Evolutionary conservation across 1,140 invertebrate genomes (phyloP), one percentile per base, ranked within the genome.

Genomic region (Eciton burchellii): DNA sequence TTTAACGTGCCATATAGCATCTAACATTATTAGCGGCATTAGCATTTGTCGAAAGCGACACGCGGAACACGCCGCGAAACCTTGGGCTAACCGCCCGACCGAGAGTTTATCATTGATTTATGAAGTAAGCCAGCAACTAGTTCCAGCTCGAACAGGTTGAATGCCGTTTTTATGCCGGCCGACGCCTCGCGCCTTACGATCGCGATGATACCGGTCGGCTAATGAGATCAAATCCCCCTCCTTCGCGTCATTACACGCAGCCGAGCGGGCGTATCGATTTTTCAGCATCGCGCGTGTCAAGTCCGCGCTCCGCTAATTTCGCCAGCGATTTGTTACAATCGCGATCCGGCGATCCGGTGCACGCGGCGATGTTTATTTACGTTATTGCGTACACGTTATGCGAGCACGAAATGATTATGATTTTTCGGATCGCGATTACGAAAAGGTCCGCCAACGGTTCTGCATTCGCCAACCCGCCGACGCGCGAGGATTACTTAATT

Each of bases 71-170:
- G 16, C 49, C 21, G 49, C n/a, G 41, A 57, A 79, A 79, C 63
- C 63, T 79, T 79, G 63, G 49, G 8, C 68, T 49, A 35, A 62
- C 26, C 72, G 43, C 35, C 35, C 63, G 35, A n/a, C 11, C 35
- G 54, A 63, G 45, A 82, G 49, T 63, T 60, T 82, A 62, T 60
- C 70, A 76, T 62, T 82, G 57, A 82, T 76, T 82, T 82, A 82
- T 82, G 57, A 82, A 73, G 57, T 82, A 35, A 56, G 3, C 35
- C 29, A 29, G 45, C 54, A 73, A 77, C 81, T 56, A 63, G 70
- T 82, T 82, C 59, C 16, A 54, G 45, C 59, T 43, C 70, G 56
- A 52, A 29, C 71, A 82, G 71, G 71, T 82, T 82, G 70, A 82
- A 82, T 43, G 26, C 41, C 24, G 57, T 63, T 76, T 62, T 73